These are phyloP conservation scores for Psylliodes chrysocephalus DNA, from an alignment of 2,888 invertebrate species.

Conservation along the genomic window DNA sequence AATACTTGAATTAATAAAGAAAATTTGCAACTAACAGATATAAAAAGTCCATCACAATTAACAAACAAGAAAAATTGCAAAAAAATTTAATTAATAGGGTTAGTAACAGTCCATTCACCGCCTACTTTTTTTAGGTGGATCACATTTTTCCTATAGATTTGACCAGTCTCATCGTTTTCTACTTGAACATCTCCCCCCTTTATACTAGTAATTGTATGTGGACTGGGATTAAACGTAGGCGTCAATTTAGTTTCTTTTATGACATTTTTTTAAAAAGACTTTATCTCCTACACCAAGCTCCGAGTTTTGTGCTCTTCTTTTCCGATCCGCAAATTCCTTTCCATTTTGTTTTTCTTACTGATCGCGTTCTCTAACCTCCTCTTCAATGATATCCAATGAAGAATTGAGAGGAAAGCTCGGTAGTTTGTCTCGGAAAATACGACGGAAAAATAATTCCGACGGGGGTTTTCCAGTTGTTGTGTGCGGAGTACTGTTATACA, in stretches of 20 bases:
- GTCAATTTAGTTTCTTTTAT: background rate
- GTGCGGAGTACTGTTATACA: too few relatives aligned
- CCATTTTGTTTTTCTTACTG: conserved; percentile 9
- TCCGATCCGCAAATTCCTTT: background rate
- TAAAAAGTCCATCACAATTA: too few relatives aligned
- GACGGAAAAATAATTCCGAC: too few relatives aligned
- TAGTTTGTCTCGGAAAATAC: too few relatives aligned
- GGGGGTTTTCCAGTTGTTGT: too few relatives aligned
- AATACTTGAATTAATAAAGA: too few relatives aligned
- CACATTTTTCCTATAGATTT: background rate
- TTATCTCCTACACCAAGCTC: too few relatives aligned
- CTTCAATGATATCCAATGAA: background rate
- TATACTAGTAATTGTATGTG: conserved; percentile 13
- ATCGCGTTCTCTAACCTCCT: background rate
- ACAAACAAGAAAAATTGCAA: too few relatives aligned
- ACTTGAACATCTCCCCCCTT: background rate
- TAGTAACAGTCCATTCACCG: background rate
- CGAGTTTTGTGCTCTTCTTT: background rate
- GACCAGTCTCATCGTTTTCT: background rate
- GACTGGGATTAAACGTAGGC: background rate
- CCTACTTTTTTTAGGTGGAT: conserved; percentile 2
- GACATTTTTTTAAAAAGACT: too few relatives aligned
- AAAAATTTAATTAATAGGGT: too few relatives aligned
- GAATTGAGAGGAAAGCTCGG: too few relatives aligned
- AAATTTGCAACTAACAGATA: too few relatives aligned